Evolutionary conservation across 2,113 vertebrate genomes (phyloP).

Genomic region (Oryzias javanicus): DNA sequence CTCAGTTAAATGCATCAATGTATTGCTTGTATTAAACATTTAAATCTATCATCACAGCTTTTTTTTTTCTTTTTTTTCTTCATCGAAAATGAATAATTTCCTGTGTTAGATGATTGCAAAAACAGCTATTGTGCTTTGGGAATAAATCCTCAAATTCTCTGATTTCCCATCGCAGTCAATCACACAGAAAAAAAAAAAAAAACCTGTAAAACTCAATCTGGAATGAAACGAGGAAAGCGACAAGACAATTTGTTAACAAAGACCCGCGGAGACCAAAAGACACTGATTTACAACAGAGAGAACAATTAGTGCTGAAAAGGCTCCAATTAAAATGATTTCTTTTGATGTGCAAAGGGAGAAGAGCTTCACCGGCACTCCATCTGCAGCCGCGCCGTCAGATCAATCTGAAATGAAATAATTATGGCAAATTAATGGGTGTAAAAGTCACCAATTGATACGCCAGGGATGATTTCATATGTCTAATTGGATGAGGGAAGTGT

Average conservation of each 20-base stretch:
- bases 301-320: conserved; percentile 73
- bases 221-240: conserved; percentile 65
- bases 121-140: conserved; percentile 12
- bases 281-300: conserved; percentile 71
- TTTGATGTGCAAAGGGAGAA: conserved; percentile 66
- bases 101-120: not conserved
- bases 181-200: conserved; percentile 8
- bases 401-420: conserved; percentile 75
- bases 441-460: conserved; percentile 69
- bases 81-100: conserved; percentile 6
- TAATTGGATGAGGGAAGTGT: conserved; percentile 57
- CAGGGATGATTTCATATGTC: conserved; percentile 55
- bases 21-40: not conserved
- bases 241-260: conserved; percentile 69
- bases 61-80: not conserved
- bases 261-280: conserved; percentile 64
- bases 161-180: conserved; percentile 45
- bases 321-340: conserved; percentile 72
- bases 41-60: conserved; percentile 2
- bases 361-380: conserved; percentile 41
- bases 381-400: conserved; percentile 60
- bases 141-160: conserved; percentile 23
- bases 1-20: not conserved
- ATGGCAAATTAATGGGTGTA: conserved; percentile 73
- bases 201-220: conserved; percentile 47